Evolutionary conservation across 2,113 vertebrate species (phyloP).

Genomic region (Dermatemys mawii): DNA sequence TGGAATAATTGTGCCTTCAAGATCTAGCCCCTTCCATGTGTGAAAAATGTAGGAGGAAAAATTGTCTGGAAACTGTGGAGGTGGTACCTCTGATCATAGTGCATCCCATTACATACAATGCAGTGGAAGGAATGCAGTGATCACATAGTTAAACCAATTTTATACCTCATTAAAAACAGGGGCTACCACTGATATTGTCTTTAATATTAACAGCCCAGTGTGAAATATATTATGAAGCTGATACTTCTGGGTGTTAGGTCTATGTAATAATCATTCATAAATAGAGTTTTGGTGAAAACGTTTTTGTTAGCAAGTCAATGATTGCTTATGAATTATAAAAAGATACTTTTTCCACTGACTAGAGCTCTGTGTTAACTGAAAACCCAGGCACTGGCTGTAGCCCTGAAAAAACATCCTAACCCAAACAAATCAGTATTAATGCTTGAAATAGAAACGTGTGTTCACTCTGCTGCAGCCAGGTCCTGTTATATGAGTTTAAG

Average conservation of each 20-base stretch:
- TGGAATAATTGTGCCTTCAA: background rate
- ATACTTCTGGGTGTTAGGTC: background rate
- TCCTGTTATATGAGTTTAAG: background rate
- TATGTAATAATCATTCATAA: background rate
- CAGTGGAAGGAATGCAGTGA: background rate
- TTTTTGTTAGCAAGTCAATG: background rate
- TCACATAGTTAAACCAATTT: background rate
- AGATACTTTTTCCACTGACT: background rate
- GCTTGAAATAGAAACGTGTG: background rate
- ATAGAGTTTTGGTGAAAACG: background rate
- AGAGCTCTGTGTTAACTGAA: background rate
- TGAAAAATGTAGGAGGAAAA: background rate
- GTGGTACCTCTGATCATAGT: background rate
- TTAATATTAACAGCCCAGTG: background rate
- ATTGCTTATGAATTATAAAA: background rate
- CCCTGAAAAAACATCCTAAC: background rate
- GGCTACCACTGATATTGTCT: background rate
- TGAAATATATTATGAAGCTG: background rate
- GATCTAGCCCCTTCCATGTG: background rate
- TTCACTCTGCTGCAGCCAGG: background rate
- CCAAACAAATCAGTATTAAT: background rate
- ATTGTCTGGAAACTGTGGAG: background rate
- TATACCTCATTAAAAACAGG: background rate
- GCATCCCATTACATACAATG: background rate
- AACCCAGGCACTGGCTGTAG: background rate